Base-by-base conservation (phyloP, 2,113 vertebrate species). In the Tapirus terrestris region DNA sequence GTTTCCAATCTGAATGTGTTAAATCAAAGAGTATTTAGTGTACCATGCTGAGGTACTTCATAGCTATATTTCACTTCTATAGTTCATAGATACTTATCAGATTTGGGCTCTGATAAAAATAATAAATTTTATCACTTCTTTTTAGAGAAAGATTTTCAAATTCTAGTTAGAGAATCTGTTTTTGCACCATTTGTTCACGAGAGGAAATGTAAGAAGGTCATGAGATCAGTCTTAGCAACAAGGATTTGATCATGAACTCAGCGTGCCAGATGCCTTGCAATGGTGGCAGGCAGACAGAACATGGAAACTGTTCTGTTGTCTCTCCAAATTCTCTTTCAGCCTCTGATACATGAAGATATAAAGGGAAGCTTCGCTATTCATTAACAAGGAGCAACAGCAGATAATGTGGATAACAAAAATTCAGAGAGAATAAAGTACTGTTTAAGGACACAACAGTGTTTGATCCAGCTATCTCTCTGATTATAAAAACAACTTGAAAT, bases 81-180 rank as follows among this genome's bases (percentile, higher is more conserved):
- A 11, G 7, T 18, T 48, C 56, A 77, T 0, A 79, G 76, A 84
- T 60, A 93, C 33, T 67, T 51, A 76, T 10, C 14, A 31, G 39
- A n/a, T 10, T 70, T 39, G 27, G 39, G 17, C 23, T 89, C 9
- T 51, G 51, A 21, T 33, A 91, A 94, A 95, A 73, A n/a, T 48
- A 91, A 95, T 39, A 84, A 12, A 93, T 75, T 72, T 36, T 43
- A 4, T 33, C 60, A 39, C 5, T 87, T 89, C 33, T 91, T 5
- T 76, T 23, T 53, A 60, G 31, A 96, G 45, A 63, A 91, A 80
- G 21, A 92, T 39, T 36, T 94, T 93, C 67, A 73, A 73, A 81
- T 89, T 31, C 20, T 39, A 89, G 16, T 67, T 60, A 60, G 61
- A 53, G 27, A 93, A 86, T 88, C 39, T 51, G 27, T 29, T 63